phyloP scores from a whole-genome alignment of 2,888 invertebrate species.

The Trypoxylon attenuatum region DNA sequence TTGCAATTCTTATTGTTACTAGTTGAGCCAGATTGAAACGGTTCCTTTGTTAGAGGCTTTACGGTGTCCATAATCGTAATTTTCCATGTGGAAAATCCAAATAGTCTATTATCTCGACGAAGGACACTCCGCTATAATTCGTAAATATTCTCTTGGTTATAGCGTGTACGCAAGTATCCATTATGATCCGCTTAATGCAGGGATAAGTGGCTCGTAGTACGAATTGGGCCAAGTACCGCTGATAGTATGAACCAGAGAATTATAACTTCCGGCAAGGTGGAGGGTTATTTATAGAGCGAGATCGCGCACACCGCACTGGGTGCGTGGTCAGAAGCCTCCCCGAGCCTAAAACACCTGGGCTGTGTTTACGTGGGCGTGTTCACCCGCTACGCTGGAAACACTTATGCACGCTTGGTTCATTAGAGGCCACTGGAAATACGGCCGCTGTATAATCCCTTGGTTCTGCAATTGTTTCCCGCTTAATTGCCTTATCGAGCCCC shows the following conservation, averaged over 20 bases:
- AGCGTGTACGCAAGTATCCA: too few species aligned
- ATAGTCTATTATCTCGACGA: too few species aligned
- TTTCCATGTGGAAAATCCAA: too few species aligned
- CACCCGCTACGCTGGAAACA: constrained; percentile 35
- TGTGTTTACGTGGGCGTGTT: constrained; percentile 34
- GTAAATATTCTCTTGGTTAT: too few species aligned
- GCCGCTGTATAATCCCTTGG: constrained; percentile 41
- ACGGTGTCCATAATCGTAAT: too few species aligned
- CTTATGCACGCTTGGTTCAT: constrained; percentile 53
- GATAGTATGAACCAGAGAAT: not conserved
- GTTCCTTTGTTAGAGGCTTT: too few species aligned
- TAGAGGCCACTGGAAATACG: constrained; percentile 38
- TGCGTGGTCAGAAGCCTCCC: constrained; percentile 15
- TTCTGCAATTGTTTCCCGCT: constrained; percentile 51
- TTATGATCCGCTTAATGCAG: too few species aligned
- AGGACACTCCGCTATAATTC: too few species aligned
- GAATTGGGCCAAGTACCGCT: constrained; percentile 3
- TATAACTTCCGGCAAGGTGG: not conserved
- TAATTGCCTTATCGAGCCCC: constrained; percentile 54
- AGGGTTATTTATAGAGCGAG: constrained; percentile 25
- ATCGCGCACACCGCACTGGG: constrained; percentile 10
- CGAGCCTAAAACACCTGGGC: constrained; percentile 40
- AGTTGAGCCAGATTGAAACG: too few species aligned
- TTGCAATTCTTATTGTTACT: too few species aligned
- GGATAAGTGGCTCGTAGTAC: not conserved